A percentile compares a stretch with the other conserved stretches of the same genome.
Conservation (phyloP, 2,888 invertebrate species). For the Ormia ochracea region DNA sequence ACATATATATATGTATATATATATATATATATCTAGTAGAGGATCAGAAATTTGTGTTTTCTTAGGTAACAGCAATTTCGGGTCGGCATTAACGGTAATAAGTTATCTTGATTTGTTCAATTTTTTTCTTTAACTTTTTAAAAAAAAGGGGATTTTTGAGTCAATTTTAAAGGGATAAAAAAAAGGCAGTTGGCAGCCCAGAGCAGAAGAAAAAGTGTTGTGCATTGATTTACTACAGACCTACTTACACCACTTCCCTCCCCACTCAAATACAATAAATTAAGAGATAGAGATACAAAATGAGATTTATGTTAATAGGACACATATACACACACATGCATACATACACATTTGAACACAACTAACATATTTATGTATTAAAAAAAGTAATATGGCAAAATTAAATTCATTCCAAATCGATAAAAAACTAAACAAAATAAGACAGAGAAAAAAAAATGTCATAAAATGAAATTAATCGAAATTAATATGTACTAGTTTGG, state of each 20-base stretch:
- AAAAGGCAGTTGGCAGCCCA: too few relatives aligned
- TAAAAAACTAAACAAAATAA: background rate
- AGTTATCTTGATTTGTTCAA: too few relatives aligned
- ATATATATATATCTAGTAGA: too few relatives aligned
- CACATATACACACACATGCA: background rate
- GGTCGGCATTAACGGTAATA: too few relatives aligned
- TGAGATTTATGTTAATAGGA: conserved; percentile 38
- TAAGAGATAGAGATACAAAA: conserved; percentile 35
- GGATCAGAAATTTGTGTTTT: too few relatives aligned
- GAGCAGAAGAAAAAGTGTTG: conserved; percentile 50
- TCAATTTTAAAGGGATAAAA: too few relatives aligned
- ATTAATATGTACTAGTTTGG: background rate
- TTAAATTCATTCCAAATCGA: background rate
- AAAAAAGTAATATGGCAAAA: background rate
- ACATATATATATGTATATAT: too few relatives aligned
- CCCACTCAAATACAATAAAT: conserved; percentile 10
- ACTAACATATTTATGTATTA: background rate
- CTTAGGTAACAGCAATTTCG: too few relatives aligned
- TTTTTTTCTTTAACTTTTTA: too few relatives aligned
- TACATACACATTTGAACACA: background rate
- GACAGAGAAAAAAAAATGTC: too few relatives aligned
- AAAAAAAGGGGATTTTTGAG: too few relatives aligned
- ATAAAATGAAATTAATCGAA: background rate
- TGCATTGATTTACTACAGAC: conserved; percentile 53
- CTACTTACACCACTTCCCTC: conserved; percentile 9